These are phyloP conservation scores for Ooceraea biroi DNA, from an alignment of 1,140 invertebrate species.

Conservation along the genomic window DNA sequence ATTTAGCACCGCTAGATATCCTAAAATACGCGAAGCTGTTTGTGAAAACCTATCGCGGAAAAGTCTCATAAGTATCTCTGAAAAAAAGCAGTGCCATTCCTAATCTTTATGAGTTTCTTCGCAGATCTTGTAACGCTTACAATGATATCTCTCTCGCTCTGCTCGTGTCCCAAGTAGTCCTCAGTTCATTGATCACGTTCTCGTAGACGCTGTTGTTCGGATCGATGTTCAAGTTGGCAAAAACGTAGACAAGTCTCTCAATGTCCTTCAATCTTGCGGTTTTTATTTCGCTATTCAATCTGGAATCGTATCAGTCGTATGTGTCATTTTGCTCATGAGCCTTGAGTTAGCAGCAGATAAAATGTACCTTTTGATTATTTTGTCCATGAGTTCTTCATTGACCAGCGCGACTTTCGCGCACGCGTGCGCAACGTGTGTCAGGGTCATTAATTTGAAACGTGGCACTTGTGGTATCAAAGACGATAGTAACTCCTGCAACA, in stretches of 20 bases:
- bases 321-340: constrained; percentile 12
- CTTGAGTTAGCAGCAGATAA: not conserved
- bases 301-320: constrained; percentile 68
- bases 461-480: constrained; percentile 41
- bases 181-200: constrained; percentile 84
- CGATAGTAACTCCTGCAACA: constrained; percentile 43
- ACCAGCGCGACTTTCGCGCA: constrained; percentile 84
- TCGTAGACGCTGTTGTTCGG: constrained; percentile 83
- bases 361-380: constrained; percentile 82
- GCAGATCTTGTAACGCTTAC: constrained; percentile 62
- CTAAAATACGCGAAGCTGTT: constrained; percentile 83
- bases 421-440: constrained; percentile 87
- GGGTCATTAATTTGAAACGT: constrained; percentile 81
- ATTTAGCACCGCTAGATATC: constrained; percentile 83
- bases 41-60: constrained; percentile 79
- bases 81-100: not conserved
- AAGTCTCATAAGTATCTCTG: constrained; percentile 13
- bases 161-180: constrained; percentile 74
- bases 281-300: constrained; percentile 74
- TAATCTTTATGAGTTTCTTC: not conserved
- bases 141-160: constrained; percentile 84
- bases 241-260: constrained; percentile 87
- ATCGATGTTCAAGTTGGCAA: constrained; percentile 85
- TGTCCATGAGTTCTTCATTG: constrained; percentile 79
- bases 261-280: constrained; percentile 88